These are phyloP conservation scores for pig (Sus scrofa) DNA, from an alignment of 2,113 vertebrate species.

Conservation along the genomic window DNA sequence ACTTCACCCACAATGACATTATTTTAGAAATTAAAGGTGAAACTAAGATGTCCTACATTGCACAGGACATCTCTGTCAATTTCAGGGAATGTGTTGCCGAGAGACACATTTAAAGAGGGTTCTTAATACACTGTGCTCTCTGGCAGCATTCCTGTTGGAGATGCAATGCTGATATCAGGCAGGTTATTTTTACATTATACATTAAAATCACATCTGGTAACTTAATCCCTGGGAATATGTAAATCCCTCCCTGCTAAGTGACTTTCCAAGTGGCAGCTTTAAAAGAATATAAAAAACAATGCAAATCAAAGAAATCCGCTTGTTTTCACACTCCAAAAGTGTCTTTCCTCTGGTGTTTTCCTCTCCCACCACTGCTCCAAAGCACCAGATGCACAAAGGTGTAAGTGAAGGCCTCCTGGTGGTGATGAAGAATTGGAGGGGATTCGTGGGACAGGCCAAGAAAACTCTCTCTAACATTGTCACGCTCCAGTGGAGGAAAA, in stretches of 20 bases:
- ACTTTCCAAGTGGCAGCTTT: conserved; percentile 18
- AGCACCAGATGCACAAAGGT: background rate
- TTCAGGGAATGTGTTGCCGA: background rate
- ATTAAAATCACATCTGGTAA: conserved; percentile 65
- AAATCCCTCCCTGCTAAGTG: conserved; percentile 45
- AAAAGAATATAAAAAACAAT: conserved; percentile 33
- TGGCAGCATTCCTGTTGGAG: conserved; percentile 26
- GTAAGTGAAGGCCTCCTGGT: background rate
- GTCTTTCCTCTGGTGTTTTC: background rate
- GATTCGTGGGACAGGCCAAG: background rate
- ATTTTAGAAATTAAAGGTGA: conserved; percentile 67
- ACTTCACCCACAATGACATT: conserved; percentile 48
- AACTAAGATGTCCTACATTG: conserved; percentile 33
- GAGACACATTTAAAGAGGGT: background rate
- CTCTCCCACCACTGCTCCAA: background rate
- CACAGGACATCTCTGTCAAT: conserved; percentile 31
- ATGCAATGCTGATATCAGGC: conserved; percentile 17
- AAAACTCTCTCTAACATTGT: conserved; percentile 65
- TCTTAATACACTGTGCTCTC: background rate
- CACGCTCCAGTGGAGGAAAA: conserved; percentile 50
- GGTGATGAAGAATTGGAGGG: conserved; percentile 57
- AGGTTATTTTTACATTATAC: conserved; percentile 58
- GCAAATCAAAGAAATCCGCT: conserved; percentile 60
- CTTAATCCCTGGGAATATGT: background rate
- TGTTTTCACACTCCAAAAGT: conserved; percentile 24